phyloP scores from a whole-genome alignment of 2,797 vertebrate species.

The Centroberyx gerrardi region DNA sequence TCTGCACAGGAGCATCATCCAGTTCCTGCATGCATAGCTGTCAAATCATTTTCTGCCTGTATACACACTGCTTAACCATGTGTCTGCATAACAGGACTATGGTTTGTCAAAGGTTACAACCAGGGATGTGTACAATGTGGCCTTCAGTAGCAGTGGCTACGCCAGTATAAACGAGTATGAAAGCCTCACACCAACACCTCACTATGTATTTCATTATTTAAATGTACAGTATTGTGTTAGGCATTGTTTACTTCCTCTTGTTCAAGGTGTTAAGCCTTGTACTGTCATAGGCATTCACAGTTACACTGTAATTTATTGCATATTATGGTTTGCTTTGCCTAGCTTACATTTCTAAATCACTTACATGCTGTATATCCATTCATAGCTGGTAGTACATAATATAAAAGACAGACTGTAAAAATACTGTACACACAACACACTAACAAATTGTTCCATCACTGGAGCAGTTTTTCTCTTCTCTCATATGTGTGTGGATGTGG shows the following conservation, averaged over 20 bases:
- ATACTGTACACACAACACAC: not conserved
- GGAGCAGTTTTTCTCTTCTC: not conserved
- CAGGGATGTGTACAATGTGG: not conserved
- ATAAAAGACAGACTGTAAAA: slow-evolving; percentile 5
- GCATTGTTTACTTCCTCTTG: no score
- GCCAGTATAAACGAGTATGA: not conserved
- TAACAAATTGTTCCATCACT: not conserved
- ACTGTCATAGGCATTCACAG: no score
- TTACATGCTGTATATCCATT: not conserved
- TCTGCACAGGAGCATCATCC: slow-evolving; percentile 19
- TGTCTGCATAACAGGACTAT: not conserved
- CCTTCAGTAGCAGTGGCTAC: not conserved
- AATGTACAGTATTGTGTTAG: not conserved
- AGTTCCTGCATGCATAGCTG: not conserved
- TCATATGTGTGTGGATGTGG: not conserved
- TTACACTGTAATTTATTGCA: no score
- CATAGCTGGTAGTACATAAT: not conserved
- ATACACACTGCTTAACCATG: not conserved
- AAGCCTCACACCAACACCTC: not conserved
- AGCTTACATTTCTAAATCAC: no score
- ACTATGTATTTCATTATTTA: not conserved
- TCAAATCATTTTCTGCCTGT: slow-evolving; percentile 19
- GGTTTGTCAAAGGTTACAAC: not conserved
- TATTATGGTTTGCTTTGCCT: no score
- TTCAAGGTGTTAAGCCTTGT: not conserved